Evolutionary conservation across 2,888 invertebrate genomes (phyloP).

Genomic region (Rhogogaster chlorosoma): DNA sequence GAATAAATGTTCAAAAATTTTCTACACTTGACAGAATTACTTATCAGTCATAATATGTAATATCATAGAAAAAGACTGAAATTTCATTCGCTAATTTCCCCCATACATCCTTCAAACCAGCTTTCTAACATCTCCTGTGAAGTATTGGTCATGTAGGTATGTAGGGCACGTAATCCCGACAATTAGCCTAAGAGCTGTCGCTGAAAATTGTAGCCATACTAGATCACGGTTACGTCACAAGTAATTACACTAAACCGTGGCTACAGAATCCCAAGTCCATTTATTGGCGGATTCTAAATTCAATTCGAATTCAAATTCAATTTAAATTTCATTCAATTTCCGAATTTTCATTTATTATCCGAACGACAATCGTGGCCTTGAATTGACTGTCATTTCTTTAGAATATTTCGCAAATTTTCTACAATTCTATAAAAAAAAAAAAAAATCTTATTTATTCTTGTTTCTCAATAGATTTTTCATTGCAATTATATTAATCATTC

Average conservation of each 20-base stretch:
- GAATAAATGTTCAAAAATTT: not conserved
- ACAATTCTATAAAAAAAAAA: not conserved
- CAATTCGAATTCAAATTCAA: conserved; percentile 41
- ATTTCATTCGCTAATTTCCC: not conserved
- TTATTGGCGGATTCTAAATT: conserved; percentile 17
- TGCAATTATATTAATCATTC: not conserved
- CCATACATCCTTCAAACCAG: too few species aligned
- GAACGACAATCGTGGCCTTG: not conserved
- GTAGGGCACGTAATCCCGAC: not conserved
- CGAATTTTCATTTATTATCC: conserved; percentile 3
- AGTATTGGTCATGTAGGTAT: not conserved
- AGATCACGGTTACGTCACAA: conserved; percentile 38
- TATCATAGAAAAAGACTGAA: not conserved
- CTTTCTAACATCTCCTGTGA: too few species aligned
- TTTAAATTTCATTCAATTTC: conserved; percentile 10
- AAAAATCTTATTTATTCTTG: not conserved
- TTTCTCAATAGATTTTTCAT: not conserved
- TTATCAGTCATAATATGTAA: too few species aligned
- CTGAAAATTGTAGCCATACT: conserved; percentile 21
- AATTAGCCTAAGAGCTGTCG: conserved; percentile 38
- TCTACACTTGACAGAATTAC: not conserved
- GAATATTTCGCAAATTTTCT: not conserved
- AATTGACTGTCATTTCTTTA: not conserved
- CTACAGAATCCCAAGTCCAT: not conserved
- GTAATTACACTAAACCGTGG: conserved; percentile 11